Conservation (phyloP, 2,888 invertebrate genomes). For the Phaedon cochleariae region DNA sequence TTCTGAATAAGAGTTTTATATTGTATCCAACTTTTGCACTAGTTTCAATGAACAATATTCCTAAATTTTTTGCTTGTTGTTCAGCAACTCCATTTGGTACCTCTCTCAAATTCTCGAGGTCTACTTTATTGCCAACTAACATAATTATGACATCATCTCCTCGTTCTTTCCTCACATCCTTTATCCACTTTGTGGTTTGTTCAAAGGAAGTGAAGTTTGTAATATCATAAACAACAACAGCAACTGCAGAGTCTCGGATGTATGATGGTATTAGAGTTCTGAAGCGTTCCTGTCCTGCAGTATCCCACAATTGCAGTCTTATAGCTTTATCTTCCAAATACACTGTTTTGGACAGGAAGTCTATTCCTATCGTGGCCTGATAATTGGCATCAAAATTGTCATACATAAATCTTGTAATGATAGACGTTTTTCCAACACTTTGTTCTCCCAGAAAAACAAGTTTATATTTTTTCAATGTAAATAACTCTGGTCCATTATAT, state of each 20-base stretch:
- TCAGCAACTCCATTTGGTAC: conserved; percentile 94
- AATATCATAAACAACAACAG: conserved; percentile 90
- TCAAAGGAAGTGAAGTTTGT: conserved; percentile 97
- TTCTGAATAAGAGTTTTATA: conserved; percentile 79
- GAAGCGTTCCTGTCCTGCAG: conserved; percentile 92
- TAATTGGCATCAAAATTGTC: conserved; percentile 99
- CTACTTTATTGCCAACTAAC: conserved; percentile 91
- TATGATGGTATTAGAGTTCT: conserved; percentile 94
- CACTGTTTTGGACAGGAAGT: conserved; percentile 98
- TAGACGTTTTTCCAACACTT: conserved; percentile 96
- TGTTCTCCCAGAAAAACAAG: conserved; percentile 98
- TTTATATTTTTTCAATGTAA: conserved; percentile 82
- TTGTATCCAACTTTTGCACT: conserved; percentile 98
- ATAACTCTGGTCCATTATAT: neutral
- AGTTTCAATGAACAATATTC: conserved; percentile 98
- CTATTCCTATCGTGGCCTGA: conserved; percentile 97
- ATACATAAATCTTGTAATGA: conserved; percentile 99
- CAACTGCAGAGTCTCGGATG: conserved; percentile 90
- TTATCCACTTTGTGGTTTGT: conserved; percentile 98
- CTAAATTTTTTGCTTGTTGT: conserved; percentile 96
- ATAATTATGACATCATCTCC: conserved; percentile 98
- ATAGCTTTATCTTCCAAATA: conserved; percentile 94
- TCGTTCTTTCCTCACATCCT: conserved; percentile 96
- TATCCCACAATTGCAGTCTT: conserved; percentile 95
- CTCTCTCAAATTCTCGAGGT: conserved; percentile 79